Evolutionary conservation across 2,797 vertebrate genomes (phyloP).

Genomic region (Sebastolobus alascanus): DNA sequence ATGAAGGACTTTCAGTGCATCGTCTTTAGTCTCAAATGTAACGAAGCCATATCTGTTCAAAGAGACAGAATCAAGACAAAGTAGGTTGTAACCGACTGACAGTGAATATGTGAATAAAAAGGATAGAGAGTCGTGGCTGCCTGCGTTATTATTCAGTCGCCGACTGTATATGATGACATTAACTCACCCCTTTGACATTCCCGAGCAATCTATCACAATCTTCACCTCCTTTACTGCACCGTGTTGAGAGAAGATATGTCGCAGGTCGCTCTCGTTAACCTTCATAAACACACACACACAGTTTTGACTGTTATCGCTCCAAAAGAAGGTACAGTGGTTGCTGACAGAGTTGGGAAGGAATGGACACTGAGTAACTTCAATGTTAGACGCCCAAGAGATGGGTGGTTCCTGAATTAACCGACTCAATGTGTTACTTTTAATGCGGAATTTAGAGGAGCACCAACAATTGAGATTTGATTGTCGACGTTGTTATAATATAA

Average conservation of each 20-base stretch:
- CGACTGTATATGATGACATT: not conserved
- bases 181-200: conserved; percentile 90
- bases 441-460: too few relatives aligned
- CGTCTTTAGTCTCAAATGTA: conserved; percentile 91
- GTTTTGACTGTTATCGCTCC: too few relatives aligned
- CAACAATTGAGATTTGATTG: not conserved
- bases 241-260: conserved; percentile 87
- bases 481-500: too few relatives aligned
- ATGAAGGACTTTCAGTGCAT: conserved; percentile 89
- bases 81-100: not conserved
- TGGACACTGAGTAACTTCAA: too few relatives aligned
- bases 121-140: not conserved
- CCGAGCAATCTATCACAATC: conserved; percentile 88
- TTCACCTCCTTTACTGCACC: conserved; percentile 91
- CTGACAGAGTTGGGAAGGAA: too few relatives aligned
- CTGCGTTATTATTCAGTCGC: not conserved
- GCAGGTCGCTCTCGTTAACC: conserved; percentile 89
- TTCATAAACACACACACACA: conserved; percentile 57
- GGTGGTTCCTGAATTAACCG: too few relatives aligned
- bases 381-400: too few relatives aligned
- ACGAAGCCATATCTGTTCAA: conserved; percentile 91
- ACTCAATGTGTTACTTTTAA: too few relatives aligned
- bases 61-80: conserved; percentile 15
- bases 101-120: not conserved
- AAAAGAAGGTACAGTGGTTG: too few relatives aligned